These are phyloP conservation scores for Acheta domesticus DNA, from an alignment of 2,888 invertebrate genomes.

Conservation along the genomic window DNA sequence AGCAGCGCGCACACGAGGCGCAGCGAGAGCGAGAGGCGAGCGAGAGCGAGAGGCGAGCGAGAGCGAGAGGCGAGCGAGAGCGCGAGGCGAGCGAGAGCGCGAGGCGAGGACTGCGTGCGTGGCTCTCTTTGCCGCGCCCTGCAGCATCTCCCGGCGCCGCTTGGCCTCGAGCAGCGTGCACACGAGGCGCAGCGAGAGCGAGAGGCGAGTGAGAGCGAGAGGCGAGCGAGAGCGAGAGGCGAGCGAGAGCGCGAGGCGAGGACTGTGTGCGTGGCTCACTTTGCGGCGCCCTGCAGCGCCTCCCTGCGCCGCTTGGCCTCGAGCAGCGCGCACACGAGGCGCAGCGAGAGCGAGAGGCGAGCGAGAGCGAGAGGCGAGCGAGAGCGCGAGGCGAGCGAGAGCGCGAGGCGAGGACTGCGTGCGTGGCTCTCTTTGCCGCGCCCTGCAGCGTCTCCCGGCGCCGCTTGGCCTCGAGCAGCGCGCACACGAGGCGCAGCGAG, in stretches of 20 bases:
- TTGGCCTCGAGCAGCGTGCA: conserved; percentile 76
- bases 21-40: conserved; percentile 43
- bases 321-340: conserved; percentile 72
- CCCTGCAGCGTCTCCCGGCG: conserved; percentile 48
- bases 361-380: no score
- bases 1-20: conserved; percentile 73
- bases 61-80: conserved; percentile 73
- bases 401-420: no score
- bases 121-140: no score
- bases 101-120: no score
- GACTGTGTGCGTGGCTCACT: not conserved
- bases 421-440: not conserved
- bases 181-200: conserved; percentile 70
- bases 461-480: conserved; percentile 73
- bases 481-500: conserved; percentile 72
- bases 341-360: conserved; percentile 81
- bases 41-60: no score
- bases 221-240: no score
- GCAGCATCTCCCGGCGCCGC: conserved; percentile 52
- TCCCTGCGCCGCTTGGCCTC: conserved; percentile 69
- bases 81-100: no score
- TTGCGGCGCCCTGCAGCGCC: not conserved
- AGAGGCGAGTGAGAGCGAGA: no score
- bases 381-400: no score
- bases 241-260: no score